phyloP scores from a whole-genome alignment of 1,140 invertebrate species.

The Melitaea cinxia region DNA sequence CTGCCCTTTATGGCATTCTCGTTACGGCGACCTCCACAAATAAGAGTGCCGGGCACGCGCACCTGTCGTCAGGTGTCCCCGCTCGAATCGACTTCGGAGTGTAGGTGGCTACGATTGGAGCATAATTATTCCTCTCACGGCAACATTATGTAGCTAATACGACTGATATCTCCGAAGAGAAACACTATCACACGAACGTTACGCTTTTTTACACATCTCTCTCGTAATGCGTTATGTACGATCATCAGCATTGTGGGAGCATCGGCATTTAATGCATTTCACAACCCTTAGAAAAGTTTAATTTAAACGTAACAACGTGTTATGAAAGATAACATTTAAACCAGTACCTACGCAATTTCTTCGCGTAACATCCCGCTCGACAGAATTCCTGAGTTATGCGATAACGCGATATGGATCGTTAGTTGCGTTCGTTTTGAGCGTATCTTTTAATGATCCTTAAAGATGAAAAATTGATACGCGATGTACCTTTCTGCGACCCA shows the following conservation, averaged over 20 bases:
- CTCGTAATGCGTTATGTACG: constrained; percentile 56
- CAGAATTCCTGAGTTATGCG: constrained; percentile 44
- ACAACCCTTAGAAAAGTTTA: constrained; percentile 71
- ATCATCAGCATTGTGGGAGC: constrained; percentile 67
- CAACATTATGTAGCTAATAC: constrained; percentile 50
- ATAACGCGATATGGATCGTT: constrained; percentile 42
- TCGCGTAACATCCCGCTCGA: constrained; percentile 61
- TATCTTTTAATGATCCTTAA: constrained; percentile 46
- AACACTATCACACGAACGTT: constrained; percentile 56
- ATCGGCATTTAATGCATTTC: constrained; percentile 67
- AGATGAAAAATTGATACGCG: constrained; percentile 13
- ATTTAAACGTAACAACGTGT: constrained; percentile 72
- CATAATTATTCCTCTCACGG: constrained; percentile 28
- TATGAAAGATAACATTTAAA: constrained; percentile 78
- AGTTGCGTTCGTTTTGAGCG: constrained; percentile 34
- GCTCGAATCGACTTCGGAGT: constrained; percentile 27
- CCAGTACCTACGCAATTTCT: constrained; percentile 53
- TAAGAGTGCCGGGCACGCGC: constrained; percentile 53
- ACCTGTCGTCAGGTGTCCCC: constrained; percentile 72
- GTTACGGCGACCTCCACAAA: constrained; percentile 53
- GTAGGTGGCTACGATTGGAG: constrained; percentile 27
- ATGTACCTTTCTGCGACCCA: neutral
- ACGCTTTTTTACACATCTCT: constrained; percentile 50
- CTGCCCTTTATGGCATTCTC: constrained; percentile 70
- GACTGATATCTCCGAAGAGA: constrained; percentile 58